Evolutionary conservation across 2,888 invertebrate species (phyloP).

Genomic region (Lobophora halterata): DNA sequence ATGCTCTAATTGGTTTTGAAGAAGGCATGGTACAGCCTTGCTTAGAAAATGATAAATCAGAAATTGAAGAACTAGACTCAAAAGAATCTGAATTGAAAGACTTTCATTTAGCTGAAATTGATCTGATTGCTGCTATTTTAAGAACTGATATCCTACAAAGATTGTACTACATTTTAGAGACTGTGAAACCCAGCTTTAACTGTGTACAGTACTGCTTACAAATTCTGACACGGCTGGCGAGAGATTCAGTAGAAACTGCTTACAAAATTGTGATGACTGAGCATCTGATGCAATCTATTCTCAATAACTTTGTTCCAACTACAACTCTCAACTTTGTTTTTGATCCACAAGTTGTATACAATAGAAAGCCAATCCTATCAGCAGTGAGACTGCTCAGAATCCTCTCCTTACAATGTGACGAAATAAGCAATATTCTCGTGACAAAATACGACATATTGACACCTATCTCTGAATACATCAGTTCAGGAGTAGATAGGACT

Average conservation of each 20-base stretch:
- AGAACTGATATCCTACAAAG: constrained; percentile 89
- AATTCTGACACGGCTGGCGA: constrained; percentile 88
- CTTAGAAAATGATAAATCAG: constrained; percentile 73
- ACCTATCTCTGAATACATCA: constrained; percentile 78
- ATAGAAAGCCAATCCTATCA: constrained; percentile 83
- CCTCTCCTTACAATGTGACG: constrained; percentile 82
- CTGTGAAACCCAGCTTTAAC: constrained; percentile 84
- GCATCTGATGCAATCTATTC: constrained; percentile 82
- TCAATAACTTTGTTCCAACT: constrained; percentile 80
- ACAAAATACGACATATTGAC: constrained; percentile 78
- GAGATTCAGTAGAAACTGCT: constrained; percentile 87
- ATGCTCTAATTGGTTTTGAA: constrained; percentile 84
- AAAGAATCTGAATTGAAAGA: constrained; percentile 87
- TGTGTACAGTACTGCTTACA: constrained; percentile 88
- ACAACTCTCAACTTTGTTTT: constrained; percentile 59
- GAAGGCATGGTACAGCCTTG: constrained; percentile 83
- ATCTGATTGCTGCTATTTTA: constrained; percentile 87
- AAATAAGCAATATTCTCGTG: constrained; percentile 75
- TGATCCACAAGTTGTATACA: constrained; percentile 73
- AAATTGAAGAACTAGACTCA: constrained; percentile 79
- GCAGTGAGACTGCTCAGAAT: constrained; percentile 88
- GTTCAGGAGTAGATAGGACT: constrained; percentile 71
- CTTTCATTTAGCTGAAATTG: constrained; percentile 91
- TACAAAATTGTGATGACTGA: constrained; percentile 82
- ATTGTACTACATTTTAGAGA: constrained; percentile 87